Evolutionary conservation across 1,140 invertebrate species (phyloP).

Genomic region (Brachionus sp.): DNA sequence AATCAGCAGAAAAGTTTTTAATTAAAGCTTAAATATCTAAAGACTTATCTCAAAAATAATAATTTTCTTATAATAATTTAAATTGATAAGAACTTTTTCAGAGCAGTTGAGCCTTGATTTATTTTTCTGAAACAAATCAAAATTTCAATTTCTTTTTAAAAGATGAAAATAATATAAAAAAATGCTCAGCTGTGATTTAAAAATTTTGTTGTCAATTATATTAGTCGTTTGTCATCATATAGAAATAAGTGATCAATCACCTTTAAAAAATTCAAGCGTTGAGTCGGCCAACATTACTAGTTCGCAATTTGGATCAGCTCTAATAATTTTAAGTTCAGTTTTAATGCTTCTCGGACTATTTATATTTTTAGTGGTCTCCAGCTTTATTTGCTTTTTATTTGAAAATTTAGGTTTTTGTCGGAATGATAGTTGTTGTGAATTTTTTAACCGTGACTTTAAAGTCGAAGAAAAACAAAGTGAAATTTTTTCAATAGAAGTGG

Average conservation of each 20-base stretch:
- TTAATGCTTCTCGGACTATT: not conserved
- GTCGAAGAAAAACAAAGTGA: not conserved
- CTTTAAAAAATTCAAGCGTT: not conserved
- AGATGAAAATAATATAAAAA: not conserved
- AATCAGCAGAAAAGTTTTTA: not conserved
- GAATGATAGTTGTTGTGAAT: slow-evolving; percentile 27
- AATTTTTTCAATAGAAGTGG: not conserved
- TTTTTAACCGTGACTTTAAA: slow-evolving; percentile 21
- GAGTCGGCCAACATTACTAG: not conserved
- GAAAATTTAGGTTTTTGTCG: not conserved
- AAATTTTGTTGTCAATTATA: not conserved
- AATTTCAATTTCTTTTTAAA: not conserved
- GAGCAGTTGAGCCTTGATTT: not conserved
- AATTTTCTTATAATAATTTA: not conserved
- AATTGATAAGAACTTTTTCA: not conserved
- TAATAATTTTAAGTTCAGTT: not conserved
- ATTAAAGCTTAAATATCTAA: not conserved
- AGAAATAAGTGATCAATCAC: not conserved
- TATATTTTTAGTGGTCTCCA: not conserved
- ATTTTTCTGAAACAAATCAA: not conserved
- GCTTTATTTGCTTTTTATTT: not conserved
- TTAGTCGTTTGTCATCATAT: not conserved
- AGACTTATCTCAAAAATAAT: not conserved
- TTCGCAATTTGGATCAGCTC: not conserved
- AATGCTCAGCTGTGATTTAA: not conserved